Base-by-base conservation (phyloP, 2,888 invertebrate genomes). In the Ophion slaviceki region DNA sequence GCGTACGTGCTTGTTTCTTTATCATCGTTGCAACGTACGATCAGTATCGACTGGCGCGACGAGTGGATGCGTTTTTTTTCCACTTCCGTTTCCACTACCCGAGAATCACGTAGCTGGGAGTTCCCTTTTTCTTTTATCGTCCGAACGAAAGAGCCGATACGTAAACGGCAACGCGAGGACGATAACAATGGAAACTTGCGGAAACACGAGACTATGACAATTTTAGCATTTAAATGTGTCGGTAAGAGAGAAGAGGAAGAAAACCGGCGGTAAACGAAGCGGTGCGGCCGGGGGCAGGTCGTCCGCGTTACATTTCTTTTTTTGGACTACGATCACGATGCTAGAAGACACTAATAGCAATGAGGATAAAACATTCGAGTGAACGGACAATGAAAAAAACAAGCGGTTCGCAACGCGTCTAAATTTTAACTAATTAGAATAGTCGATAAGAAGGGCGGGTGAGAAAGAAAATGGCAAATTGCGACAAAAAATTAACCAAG, bases 391-490 rank as follows among this genome's bases (percentile, higher is more conserved):
- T 66, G 66, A 67, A 78, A 24, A n/a, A 66, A 66, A 89, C 89
- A 88, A 91, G 88, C 86, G 90, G 91, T 90, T 90, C 82, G 86
- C 89, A 86, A 90, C 91, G 90, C 88, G 92, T 89, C 89, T 89
- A 91, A 92, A 90, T 86, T 93, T 90, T 92, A 92, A 91, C 90
- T 91, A 90, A 91, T 88, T 92, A 91, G 89, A 87, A 87, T 90
- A 91, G 89, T 71, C 76, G 66, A 76, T 90, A 89, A 90, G 32
- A 90, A 90, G 24, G 67, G 53, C 53, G 5, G 32, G 57, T 20
- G 47, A 40, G 14, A 70, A 70, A 68, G 57, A 80, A 71, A 71
- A 64, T 57, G 66, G 53, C 64, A 47, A 71, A 82, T 71, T 77
- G 68, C 8, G 47, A 45, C 32, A 76, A 66, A 64, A 61, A 80